A percentile compares a stretch with the other conserved stretches of the same genome.
Evolutionary conservation across 2,113 vertebrate genomes (phyloP).

Genomic region (Crotalus viridis): DNA sequence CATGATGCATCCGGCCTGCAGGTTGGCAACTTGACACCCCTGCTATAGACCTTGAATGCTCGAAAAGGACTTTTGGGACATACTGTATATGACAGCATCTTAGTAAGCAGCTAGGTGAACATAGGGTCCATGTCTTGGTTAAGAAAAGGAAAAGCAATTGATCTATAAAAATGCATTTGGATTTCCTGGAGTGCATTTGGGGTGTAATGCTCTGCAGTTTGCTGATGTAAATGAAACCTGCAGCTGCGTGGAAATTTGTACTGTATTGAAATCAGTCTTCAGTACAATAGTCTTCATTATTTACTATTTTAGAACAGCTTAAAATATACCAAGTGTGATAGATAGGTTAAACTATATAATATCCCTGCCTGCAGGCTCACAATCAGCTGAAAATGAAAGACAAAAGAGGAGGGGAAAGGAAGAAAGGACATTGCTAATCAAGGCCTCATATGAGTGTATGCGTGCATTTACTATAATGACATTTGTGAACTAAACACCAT

Average conservation of each 20-base stretch:
- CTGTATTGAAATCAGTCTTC: not conserved
- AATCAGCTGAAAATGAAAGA: not conserved
- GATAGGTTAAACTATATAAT: not conserved
- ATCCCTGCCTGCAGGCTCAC: not conserved
- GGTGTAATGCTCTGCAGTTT: not conserved
- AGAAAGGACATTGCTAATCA: not conserved
- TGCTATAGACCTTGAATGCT: slow-evolving; percentile 10
- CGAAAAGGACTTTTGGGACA: not conserved
- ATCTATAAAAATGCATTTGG: not conserved
- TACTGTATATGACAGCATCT: not conserved
- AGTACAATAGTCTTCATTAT: slow-evolving; percentile 8
- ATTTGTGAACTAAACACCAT: not conserved
- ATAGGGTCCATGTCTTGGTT: not conserved
- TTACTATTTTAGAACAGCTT: slow-evolving; percentile 19
- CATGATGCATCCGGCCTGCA: too few relatives aligned
- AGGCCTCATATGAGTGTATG: not conserved
- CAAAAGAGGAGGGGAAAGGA: not conserved
- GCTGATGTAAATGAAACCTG: not conserved
- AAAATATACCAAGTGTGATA: not conserved
- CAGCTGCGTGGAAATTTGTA: not conserved
- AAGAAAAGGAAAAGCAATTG: not conserved
- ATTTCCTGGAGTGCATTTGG: not conserved
- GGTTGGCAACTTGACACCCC: too few relatives aligned
- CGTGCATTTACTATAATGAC: not conserved
- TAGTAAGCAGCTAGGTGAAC: not conserved